Evolutionary conservation across 2,113 vertebrate species (phyloP).

Genomic region (Pontoporia blainvillei): DNA sequence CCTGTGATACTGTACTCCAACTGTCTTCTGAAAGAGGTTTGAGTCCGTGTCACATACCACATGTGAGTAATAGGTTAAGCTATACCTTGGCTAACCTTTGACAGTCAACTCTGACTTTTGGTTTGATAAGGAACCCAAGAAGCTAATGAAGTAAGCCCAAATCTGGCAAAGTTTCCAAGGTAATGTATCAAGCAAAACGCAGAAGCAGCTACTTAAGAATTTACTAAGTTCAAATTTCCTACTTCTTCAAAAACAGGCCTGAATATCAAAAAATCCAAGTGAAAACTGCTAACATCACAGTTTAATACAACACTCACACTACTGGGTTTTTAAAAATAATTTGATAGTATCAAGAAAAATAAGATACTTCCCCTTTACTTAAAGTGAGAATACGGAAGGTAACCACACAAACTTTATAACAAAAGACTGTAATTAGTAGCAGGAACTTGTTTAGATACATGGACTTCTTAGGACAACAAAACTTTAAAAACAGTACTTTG

Average conservation of each 20-base stretch:
- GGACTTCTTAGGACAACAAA: background rate
- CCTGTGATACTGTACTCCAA: background rate
- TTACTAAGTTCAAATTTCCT: background rate
- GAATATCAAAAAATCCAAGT: background rate
- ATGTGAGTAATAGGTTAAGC: background rate
- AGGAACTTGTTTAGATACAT: background rate
- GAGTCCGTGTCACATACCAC: background rate
- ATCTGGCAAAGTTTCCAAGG: background rate
- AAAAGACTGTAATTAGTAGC: background rate
- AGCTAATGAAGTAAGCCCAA: background rate
- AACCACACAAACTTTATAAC: background rate
- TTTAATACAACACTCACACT: background rate
- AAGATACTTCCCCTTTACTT: background rate
- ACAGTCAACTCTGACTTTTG: background rate
- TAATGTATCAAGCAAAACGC: background rate
- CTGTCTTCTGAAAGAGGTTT: background rate
- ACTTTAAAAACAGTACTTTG: conserved; percentile 4
- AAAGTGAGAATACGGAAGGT: background rate
- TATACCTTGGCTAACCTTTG: background rate
- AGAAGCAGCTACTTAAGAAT: background rate
- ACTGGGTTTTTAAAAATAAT: background rate
- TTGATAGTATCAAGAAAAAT: background rate
- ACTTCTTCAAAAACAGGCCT: conserved; percentile 7
- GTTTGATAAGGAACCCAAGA: background rate
- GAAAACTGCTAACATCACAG: background rate